Percentiles rank a stretch among this genome's conserved stretches.
These are phyloP conservation scores for Glyptemys insculpta DNA, from an alignment of 2,797 vertebrate genomes.

Conservation along the genomic window DNA sequence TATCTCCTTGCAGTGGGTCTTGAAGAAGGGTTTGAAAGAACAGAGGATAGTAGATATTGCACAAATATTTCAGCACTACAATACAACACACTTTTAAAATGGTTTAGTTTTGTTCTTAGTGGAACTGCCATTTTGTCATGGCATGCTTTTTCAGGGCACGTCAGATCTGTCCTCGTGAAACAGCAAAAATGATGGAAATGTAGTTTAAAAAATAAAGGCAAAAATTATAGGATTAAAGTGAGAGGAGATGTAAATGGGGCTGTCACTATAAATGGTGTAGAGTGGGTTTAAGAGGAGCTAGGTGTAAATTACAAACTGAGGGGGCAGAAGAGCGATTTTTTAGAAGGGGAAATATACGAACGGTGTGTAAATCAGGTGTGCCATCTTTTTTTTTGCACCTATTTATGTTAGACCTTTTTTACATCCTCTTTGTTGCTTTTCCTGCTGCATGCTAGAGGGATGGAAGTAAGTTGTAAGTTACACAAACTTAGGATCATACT, in stretches of 20 bases:
- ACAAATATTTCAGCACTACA: neutral
- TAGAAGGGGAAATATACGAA: neutral
- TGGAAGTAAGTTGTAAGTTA: neutral
- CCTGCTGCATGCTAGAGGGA: neutral
- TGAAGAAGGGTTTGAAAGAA: neutral
- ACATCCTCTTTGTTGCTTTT: neutral
- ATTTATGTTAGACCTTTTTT: neutral
- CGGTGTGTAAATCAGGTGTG: rapidly evolving
- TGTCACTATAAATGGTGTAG: neutral
- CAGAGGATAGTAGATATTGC: neutral
- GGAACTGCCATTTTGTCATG: neutral
- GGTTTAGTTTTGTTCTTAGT: neutral
- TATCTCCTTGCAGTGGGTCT: neutral
- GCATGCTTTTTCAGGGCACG: neutral
- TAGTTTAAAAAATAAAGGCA: neutral
- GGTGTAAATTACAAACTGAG: neutral
- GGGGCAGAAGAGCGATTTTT: neutral
- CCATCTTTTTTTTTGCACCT: neutral
- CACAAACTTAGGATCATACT: neutral
- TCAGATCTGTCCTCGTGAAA: neutral
- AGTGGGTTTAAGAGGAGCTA: neutral
- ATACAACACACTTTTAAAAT: neutral
- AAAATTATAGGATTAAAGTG: neutral
- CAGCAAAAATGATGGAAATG: neutral
- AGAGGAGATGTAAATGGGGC: neutral